Base-by-base conservation (phyloP, 2,113 vertebrate genomes). In the Corynorhinus townsendii region DNA sequence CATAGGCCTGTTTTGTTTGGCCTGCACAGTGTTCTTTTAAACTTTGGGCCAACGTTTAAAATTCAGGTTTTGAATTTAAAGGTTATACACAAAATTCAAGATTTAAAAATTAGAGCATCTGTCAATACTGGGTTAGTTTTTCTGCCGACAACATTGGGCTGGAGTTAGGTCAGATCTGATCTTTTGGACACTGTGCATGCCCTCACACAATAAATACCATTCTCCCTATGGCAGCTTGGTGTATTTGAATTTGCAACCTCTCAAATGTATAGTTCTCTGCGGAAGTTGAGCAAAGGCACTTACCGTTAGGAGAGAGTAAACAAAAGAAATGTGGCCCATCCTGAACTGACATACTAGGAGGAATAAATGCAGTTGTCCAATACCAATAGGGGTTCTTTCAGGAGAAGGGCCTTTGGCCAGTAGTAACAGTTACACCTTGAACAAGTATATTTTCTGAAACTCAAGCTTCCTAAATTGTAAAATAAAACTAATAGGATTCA, bases 401-500 rank as follows among this genome's bases (percentile, higher is more conserved):
- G n/a, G 16, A 94, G 38, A 93, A 89, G 17, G 64, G n/a, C n/a
- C 14, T 56, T 91, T 84, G n/a, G 45, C 26, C 33, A 73, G 54
- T 88, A 73, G 62, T 85, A 62, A 38, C 56, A 95, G 16, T 77
- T 7, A 88, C 8, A 95, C 11, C 4, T 76, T 38, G 6, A 71
- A 11, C 3, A 81, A 72, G 28, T 62, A 77, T 40, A 73, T 91
- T 83, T 91, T 89, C 87, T 94, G 40, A 95, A 93, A 77, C 28
- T 96, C 35, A 71, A 71, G 56, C 17, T 91, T 81, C 40, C 40
- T 89, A 71, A 73, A 69, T 86, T 93, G 12, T 83, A 83, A 75
- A 94, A 52, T 86, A 8, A 92, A 76, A 84, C 38, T 64, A 84
- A 64, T 17, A 91, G 43, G 30, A 90, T 59, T 52, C 69, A 20